Evolutionary conservation across 2,797 vertebrate genomes (phyloP).

Genomic region (Thamnophis elegans): DNA sequence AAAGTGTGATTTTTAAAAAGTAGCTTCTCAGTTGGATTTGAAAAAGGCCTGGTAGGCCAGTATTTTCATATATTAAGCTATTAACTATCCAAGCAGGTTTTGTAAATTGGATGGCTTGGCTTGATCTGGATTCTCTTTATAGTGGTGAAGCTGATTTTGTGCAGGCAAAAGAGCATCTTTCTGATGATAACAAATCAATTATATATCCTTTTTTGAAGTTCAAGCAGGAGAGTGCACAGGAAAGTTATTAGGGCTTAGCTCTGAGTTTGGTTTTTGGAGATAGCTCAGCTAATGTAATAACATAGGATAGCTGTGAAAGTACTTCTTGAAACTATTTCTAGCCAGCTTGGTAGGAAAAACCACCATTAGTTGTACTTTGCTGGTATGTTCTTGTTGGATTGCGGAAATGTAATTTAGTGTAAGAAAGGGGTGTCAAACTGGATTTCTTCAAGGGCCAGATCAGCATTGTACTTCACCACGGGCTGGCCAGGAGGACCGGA

Average conservation of each 20-base stretch:
- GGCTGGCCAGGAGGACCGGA: too few species aligned
- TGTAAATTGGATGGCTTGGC: not conserved
- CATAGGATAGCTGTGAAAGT: not conserved
- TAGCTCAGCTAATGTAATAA: not conserved
- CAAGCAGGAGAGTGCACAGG: not conserved
- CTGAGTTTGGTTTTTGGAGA: not conserved
- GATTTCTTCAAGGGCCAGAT: too few species aligned
- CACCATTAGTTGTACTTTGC: slow-evolving; percentile 19
- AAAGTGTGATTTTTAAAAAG: slow-evolving; percentile 32
- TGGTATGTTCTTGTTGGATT: not conserved
- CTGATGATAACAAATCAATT: slow-evolving; percentile 29
- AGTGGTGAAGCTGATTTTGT: slow-evolving; percentile 29
- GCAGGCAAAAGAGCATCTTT: slow-evolving; percentile 28
- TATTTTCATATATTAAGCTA: slow-evolving; percentile 34
- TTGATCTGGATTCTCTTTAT: slow-evolving; percentile 39
- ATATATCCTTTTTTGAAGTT: slow-evolving; percentile 7
- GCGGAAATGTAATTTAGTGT: not conserved
- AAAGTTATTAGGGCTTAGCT: slow-evolving; percentile 9
- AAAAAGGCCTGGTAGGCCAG: not conserved
- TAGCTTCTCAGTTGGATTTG: slow-evolving; percentile 15
- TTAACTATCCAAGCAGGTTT: slow-evolving; percentile 11
- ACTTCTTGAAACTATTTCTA: slow-evolving; percentile 3
- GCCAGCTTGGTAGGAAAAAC: not conserved
- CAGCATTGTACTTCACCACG: too few species aligned
- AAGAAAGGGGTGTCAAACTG: not conserved